Evolutionary conservation across 2,888 invertebrate genomes (phyloP), one percentile per base, ranked within the genome.

Genomic region (Charanyca ferruginea): DNA sequence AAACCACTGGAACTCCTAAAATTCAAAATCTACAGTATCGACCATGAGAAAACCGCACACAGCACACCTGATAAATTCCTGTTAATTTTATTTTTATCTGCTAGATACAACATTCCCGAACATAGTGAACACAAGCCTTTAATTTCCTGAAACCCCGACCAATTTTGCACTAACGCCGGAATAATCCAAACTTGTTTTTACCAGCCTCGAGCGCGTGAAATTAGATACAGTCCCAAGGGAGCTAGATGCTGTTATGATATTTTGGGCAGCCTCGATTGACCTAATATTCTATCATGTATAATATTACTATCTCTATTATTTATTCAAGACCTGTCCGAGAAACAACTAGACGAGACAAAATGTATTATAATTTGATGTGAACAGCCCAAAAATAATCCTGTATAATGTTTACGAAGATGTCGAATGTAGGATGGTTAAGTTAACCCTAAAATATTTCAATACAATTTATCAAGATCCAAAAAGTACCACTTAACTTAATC

Each of bases 191-290:
- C 44, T 77, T 55, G 74, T 66, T 77, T 73, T 59, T 55, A 51
- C 49, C 60, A 53, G 66, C 48, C 22, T 59, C 51, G 23, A 25
- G 22, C 59, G 74, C 79, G 74, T 75, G 74, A 75, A 75, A 75
- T 78, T 78, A 78, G 66, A 73, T 73, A 66, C 35, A 32, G 16
- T 7, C 74, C 51, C 66, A 35, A 51, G 45, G 59, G 78, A 73
- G 28, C 51, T 54, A 58, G 66, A 74, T 54, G 44, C 57, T 72
- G 73, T 66, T 72, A 70, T 73, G 49, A 77, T 77, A 74, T 77
- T 72, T 66, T 55, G 61, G 42, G 45, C 38, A 66, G 38, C 44
- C 58, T 35, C 47, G 23, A 78, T 66, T 45, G 47, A 66, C 66
- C 66, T 66, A 66, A 66, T 72, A 73, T 77, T 71, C 51, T 47